A percentile compares a stretch with the other conserved stretches of the same genome.
phyloP scores from a whole-genome alignment of 2,888 invertebrate species.

The Steinernema hermaphroditum region DNA sequence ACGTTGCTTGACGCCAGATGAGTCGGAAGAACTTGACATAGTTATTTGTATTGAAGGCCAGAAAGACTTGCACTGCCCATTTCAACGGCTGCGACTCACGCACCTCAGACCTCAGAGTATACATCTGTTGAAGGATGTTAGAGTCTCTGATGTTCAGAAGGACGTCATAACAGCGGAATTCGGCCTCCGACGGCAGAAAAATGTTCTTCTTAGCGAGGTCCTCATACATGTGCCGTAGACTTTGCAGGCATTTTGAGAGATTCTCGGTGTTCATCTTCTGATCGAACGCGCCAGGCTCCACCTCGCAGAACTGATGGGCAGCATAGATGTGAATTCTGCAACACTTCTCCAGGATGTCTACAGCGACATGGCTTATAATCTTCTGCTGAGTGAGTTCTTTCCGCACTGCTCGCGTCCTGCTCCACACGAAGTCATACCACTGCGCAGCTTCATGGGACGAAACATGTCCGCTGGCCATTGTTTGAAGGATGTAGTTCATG shows the following conservation, averaged over 20 bases:
- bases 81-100: conserved; percentile 78
- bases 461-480: conserved; percentile 65
- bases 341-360: conserved; percentile 87
- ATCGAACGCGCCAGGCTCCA: conserved; percentile 86
- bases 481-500: conserved; percentile 84
- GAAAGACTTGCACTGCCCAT: conserved; percentile 81
- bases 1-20: conserved; percentile 47
- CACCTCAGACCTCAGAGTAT: conserved; percentile 77
- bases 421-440: conserved; percentile 98
- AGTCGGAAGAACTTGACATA: conserved; percentile 75
- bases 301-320: conserved; percentile 82
- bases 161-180: conserved; percentile 90
- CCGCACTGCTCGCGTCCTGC: conserved; percentile 87
- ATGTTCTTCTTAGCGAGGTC: conserved; percentile 76
- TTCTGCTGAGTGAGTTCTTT: conserved; percentile 98
- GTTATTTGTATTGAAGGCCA: conserved; percentile 84
- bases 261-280: conserved; percentile 94
- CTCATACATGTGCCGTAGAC: conserved; percentile 91
- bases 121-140: conserved; percentile 73
- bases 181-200: conserved; percentile 82
- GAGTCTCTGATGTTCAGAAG: conserved; percentile 87
- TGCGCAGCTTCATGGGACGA: conserved; percentile 70
- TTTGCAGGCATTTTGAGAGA: conserved; percentile 92
- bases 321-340: conserved; percentile 94
- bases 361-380: conserved; percentile 80